Conservation (phyloP, 2,888 invertebrate genomes). For the Agrenia bidenticulata region DNA sequence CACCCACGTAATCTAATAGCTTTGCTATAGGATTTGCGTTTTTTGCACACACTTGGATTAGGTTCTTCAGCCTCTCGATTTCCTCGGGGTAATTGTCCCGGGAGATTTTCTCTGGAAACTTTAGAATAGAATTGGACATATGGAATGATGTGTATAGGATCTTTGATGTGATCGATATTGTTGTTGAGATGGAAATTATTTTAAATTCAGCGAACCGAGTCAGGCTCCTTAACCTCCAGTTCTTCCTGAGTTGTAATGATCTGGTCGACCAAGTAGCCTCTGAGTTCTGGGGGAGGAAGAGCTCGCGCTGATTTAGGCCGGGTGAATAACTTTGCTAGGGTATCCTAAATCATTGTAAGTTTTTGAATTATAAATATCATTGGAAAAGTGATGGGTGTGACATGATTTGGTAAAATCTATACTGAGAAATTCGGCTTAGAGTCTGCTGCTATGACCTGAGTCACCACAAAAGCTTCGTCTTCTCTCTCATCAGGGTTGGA, state of each 20-base stretch:
- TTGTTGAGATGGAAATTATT: no score
- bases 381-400: no score
- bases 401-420: no score
- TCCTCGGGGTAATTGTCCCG: constrained; percentile 72
- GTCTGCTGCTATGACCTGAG: no score
- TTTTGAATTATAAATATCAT: no score
- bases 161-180: no score
- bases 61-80: constrained; percentile 73
- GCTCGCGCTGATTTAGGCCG: no score
- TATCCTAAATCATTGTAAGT: no score
- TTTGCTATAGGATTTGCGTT: constrained; percentile 92
- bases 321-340: no score
- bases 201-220: no score
- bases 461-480: constrained; percentile 3
- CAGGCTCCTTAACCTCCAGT: constrained; percentile 63
- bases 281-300: constrained; percentile 53
- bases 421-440: neutral
- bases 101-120: constrained; percentile 56
- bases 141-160: no score
- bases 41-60: constrained; percentile 86
- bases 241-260: constrained; percentile 89
- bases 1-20: constrained; percentile 89
- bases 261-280: constrained; percentile 86
- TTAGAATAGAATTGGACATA: no score
- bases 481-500: neutral